Base-by-base conservation (phyloP, 2,888 invertebrate genomes). In the Autographa gamma region DNA sequence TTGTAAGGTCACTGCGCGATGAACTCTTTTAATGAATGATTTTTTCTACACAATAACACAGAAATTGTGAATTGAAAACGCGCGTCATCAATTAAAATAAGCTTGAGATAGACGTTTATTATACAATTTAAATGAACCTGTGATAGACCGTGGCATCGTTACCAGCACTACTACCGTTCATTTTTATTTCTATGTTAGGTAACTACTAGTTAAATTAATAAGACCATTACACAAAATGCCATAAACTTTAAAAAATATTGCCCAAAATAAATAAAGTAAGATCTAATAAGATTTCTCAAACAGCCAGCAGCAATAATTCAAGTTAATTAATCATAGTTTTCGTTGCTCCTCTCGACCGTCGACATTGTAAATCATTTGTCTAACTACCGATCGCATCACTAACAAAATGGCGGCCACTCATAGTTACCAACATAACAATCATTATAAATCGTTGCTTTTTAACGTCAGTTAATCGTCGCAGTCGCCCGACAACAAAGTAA, bases 401-500 rank as follows among this genome's bases (percentile, higher is more conserved):
- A 83, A 83, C 91, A 92, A 93, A 89, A 93, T 93, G 94, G 92
- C 92, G 83, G 92, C 86, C 79, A 81, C 83, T 81, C 84, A 81
- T 76, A 79, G 84, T 86, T 87, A 90, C 92, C 88, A 91, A 90
- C 91, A 85, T 86, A 87, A 89, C 88, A 86, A 87, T 87, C 88
- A 89, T 89, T 88, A 89, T 90, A 92, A 92, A 92, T 92, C 89
- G 89, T 90, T 90, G 86, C 89, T 91, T 91, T 90, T 90, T 89
- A 90, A 89, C 88, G 87, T 88, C 89, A 89, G 89, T 91, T 92
- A 92, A 90, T 91, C 91, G 90, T 89, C 86, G 89, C 88, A 91
- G 89, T 88, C 89, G 88, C 89, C 85, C 90, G 85, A 91, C 92
- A 92, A 92, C 94, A 93, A 95, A 93, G 92, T 93, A 90, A 88